Conservation (phyloP, 2,888 invertebrate species). For the Drosophila mercatorum region DNA sequence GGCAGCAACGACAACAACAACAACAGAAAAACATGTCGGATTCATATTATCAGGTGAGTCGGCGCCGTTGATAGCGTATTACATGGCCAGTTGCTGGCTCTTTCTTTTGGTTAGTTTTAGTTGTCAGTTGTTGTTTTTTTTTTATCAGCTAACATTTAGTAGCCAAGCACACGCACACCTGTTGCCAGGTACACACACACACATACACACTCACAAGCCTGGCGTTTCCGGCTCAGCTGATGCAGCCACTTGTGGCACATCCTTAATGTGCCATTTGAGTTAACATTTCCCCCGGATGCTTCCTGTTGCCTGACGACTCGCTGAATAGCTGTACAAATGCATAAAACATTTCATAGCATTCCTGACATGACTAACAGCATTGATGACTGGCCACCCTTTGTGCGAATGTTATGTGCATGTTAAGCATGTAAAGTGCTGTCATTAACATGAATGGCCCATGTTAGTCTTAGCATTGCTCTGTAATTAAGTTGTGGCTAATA, state of each 20-base stretch:
- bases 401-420: not conserved
- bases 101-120: constrained; percentile 13
- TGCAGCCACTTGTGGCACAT: constrained; percentile 60
- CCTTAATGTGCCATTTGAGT: constrained; percentile 47
- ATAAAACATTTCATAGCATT: constrained; percentile 1
- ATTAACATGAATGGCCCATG: not conserved
- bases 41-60: constrained; percentile 85
- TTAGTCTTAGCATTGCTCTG: not conserved
- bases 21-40: constrained; percentile 83
- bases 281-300: constrained; percentile 31
- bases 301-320: constrained; percentile 30
- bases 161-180: constrained; percentile 19
- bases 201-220: constrained; percentile 30
- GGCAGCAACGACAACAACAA: constrained; percentile 33
- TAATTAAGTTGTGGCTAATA: not conserved
- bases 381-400: not conserved
- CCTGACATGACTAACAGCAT: constrained; percentile 13
- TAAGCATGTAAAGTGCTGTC: not conserved
- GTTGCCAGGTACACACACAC: not conserved
- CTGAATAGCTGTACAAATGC: constrained; percentile 7
- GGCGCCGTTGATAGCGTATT: constrained; percentile 49
- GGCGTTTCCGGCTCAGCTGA: constrained; percentile 68
- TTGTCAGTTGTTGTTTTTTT: not conserved
- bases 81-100: constrained; percentile 39
- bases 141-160: constrained; percentile 36